Percentiles rank a stretch among this genome's conserved stretches.
phyloP scores from a whole-genome alignment of 64 coral and sea anemone species.

The Pocillopora damicornis region DNA sequence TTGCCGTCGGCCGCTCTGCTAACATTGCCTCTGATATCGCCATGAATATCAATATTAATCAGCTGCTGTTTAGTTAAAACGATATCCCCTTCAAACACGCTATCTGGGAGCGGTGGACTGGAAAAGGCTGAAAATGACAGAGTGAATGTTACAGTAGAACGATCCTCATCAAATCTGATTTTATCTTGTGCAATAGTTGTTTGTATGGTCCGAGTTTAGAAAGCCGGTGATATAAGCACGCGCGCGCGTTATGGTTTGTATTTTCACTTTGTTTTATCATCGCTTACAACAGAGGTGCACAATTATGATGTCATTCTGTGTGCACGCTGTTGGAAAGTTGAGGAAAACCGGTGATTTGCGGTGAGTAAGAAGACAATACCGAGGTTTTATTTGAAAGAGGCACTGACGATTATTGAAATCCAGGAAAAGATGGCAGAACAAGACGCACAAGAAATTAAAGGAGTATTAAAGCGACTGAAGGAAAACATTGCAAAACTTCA shows the following conservation, averaged over 20 bases:
- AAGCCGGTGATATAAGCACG: no score
- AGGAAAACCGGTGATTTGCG: neutral
- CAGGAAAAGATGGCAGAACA: neutral
- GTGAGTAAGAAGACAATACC: neutral
- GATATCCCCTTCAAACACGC: slow-evolving; percentile 56
- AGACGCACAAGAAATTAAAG: neutral
- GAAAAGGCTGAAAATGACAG: slow-evolving; percentile 24
- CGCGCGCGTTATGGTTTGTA: no score
- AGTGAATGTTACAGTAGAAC: neutral
- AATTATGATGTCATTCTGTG: slow-evolving; percentile 5
- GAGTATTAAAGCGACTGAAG: neutral
- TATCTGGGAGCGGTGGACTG: slow-evolving; percentile 45
- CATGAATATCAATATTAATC: slow-evolving; percentile 38
- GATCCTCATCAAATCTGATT: neutral
- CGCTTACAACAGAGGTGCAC: neutral
- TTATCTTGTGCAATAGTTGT: no score
- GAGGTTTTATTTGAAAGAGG: neutral
- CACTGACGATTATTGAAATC: neutral
- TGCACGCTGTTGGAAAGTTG: neutral
- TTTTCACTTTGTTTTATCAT: neutral
- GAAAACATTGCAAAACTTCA: slow-evolving; percentile 5
- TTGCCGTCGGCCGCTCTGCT: slow-evolving; percentile 20
- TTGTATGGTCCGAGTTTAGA: no score
- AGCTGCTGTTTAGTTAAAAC: slow-evolving; percentile 35
- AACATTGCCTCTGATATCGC: neutral